Conservation (phyloP, 1,140 invertebrate species). For the Drosophila sucinea region DNA sequence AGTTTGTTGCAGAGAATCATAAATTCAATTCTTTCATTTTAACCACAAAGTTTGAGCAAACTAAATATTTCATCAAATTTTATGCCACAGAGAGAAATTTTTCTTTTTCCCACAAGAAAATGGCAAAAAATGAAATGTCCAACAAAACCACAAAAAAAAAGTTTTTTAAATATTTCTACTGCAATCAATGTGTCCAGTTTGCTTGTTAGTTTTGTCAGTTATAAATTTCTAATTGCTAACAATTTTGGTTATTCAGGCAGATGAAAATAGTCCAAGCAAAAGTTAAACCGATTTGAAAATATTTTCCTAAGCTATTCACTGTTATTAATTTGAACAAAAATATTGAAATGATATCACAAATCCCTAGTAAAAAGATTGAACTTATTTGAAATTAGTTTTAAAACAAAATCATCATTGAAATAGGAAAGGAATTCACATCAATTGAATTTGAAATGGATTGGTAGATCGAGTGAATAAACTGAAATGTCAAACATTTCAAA, state of each 20-base stretch:
- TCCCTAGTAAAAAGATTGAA: too few relatives aligned
- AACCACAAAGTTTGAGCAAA: constrained; percentile 8
- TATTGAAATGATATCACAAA: too few relatives aligned
- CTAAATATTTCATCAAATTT: background rate
- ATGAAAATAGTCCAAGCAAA: background rate
- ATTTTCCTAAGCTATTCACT: background rate
- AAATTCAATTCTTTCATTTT: background rate
- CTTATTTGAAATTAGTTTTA: too few relatives aligned
- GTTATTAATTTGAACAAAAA: background rate
- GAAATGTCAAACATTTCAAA: too few relatives aligned
- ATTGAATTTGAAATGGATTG: too few relatives aligned
- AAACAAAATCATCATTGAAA: too few relatives aligned
- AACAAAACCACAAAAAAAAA: background rate
- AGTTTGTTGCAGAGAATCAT: background rate
- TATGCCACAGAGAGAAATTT: constrained; percentile 1
- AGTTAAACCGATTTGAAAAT: background rate
- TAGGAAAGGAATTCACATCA: too few relatives aligned
- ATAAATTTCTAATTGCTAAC: constrained; percentile 3
- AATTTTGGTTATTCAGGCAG: background rate
- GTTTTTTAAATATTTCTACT: background rate
- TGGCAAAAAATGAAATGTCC: background rate
- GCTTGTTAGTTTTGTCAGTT: background rate
- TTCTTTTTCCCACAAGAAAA: background rate
- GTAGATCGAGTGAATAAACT: too few relatives aligned
- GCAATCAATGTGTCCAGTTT: background rate